Percentiles rank a stretch among this genome's conserved stretches.
These are phyloP conservation scores for Muscicapa comitata DNA, from an alignment of 2,797 vertebrate species.

Conservation along the genomic window DNA sequence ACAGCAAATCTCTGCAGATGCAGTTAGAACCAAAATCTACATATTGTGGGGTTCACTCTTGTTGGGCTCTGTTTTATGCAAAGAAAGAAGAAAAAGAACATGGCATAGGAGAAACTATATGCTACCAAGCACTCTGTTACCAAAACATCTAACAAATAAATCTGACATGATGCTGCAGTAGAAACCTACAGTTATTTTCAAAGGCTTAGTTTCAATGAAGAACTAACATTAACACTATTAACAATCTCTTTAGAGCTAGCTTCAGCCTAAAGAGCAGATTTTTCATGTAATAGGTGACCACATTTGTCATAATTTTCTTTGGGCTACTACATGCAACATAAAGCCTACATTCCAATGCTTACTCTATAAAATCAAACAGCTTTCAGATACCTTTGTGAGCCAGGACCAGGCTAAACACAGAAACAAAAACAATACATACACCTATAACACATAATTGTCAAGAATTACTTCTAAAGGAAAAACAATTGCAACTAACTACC, in stretches of 20 bases:
- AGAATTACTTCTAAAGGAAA: neutral
- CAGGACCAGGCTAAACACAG: neutral
- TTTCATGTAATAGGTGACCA: neutral
- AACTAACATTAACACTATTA: neutral
- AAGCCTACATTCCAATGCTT: neutral
- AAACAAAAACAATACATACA: neutral
- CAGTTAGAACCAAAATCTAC: neutral
- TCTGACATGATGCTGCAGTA: neutral
- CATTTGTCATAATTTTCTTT: neutral
- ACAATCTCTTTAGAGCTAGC: neutral
- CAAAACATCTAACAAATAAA: neutral
- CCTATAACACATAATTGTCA: neutral
- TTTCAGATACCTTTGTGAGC: neutral
- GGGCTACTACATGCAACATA: neutral
- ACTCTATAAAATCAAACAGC: neutral
- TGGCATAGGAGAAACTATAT: neutral
- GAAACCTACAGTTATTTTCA: neutral
- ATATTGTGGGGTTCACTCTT: neutral
- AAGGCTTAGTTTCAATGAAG: neutral
- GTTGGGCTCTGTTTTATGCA: neutral
- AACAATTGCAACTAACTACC: neutral
- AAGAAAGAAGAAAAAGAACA: neutral
- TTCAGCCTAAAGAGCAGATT: neutral
- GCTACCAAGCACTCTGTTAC: neutral
- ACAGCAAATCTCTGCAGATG: neutral